These are phyloP conservation scores for Riparia riparia DNA, from an alignment of 2,113 vertebrate species.

Conservation along the genomic window DNA sequence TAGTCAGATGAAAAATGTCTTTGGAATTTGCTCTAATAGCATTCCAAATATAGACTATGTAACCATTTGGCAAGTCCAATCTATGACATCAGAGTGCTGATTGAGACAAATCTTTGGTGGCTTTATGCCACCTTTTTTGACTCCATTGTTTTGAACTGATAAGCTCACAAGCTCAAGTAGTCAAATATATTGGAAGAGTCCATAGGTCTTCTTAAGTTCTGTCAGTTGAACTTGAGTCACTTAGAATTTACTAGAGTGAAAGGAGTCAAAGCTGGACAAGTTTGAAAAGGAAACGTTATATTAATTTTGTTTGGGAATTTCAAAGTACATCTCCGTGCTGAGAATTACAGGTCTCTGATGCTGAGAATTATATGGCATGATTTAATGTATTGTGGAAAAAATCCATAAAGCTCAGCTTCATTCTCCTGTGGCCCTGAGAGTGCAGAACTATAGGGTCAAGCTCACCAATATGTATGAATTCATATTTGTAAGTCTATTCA, in stretches of 20 bases:
- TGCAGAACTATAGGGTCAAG: not conserved
- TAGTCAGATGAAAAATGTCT: not conserved
- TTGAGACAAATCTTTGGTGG: not conserved
- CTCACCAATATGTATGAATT: not conserved
- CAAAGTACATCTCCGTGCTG: not conserved
- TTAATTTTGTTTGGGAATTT: not conserved
- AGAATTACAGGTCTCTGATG: not conserved
- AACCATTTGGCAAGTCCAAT: conserved; percentile 2
- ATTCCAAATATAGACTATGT: not conserved
- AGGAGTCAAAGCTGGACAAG: not conserved
- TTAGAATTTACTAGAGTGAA: not conserved
- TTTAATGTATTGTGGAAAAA: not conserved
- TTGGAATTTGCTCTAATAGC: not conserved
- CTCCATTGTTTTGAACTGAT: not conserved
- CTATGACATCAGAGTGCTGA: not conserved
- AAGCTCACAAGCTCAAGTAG: not conserved
- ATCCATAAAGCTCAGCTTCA: not conserved
- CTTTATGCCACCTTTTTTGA: not conserved
- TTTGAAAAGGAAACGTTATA: not conserved
- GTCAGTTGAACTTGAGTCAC: not conserved
- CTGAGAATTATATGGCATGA: not conserved
- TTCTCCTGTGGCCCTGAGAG: not conserved
- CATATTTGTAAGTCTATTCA: not conserved
- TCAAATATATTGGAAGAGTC: conserved; percentile 1
- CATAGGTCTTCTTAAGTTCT: not conserved